Conservation (phyloP, 2,888 invertebrate genomes). For the Cantharis flavilabris region DNA sequence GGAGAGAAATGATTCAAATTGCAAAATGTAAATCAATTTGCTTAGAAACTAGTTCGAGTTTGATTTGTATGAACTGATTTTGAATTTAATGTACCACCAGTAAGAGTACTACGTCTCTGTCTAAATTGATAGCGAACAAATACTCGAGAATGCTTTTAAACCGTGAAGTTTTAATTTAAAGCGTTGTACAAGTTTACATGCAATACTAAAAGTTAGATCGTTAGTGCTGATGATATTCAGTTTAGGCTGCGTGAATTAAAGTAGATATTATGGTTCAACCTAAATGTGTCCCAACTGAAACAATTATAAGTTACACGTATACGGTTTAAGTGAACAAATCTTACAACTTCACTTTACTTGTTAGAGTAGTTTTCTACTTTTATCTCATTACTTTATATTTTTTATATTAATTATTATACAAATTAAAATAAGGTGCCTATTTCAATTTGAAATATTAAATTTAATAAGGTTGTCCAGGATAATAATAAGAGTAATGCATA, state of each 20-base stretch:
- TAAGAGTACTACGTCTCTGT: background rate
- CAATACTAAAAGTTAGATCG: slow-evolving; percentile 31
- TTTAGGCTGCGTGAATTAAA: slow-evolving; percentile 19
- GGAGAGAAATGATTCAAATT: background rate
- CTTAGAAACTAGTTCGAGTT: background rate
- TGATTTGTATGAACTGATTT: background rate
- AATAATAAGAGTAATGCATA: too few relatives aligned
- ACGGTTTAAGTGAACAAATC: background rate
- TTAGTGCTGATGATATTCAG: slow-evolving; percentile 32
- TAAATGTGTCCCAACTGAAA: slow-evolving; percentile 7
- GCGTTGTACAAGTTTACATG: slow-evolving; percentile 20
- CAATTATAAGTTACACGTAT: slow-evolving; percentile 1
- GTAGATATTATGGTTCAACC: slow-evolving; percentile 17
- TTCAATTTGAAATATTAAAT: too few relatives aligned
- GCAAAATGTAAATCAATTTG: background rate
- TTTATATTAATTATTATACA: too few relatives aligned
- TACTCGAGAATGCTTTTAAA: background rate
- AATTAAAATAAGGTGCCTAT: too few relatives aligned
- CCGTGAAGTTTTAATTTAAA: background rate
- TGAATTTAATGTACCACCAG: background rate
- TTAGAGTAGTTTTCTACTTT: background rate
- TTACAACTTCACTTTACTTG: background rate
- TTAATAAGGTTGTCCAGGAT: too few relatives aligned
- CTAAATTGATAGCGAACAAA: background rate
- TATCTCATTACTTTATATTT: background rate